Evolutionary conservation across 2,797 vertebrate species (phyloP), one percentile per base, ranked within the genome.

Genomic region (Sebastes dallii): DNA sequence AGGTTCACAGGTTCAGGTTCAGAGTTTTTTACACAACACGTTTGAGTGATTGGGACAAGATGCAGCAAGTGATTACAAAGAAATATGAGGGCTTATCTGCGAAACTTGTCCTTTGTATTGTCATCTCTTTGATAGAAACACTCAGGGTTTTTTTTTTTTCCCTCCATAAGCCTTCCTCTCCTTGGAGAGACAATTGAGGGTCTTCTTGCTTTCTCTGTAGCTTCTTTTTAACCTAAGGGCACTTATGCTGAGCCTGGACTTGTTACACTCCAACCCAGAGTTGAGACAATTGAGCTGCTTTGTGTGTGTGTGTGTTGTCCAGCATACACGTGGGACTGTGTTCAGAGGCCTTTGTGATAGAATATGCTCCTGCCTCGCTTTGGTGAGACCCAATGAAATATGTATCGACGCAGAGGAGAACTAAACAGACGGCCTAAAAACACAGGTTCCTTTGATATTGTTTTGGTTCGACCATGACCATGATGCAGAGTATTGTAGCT

Each of bases 131-230:
- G 89, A 93, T 92, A 67, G 86, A 82, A 88, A 77, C 66, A 52
- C 66, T 82, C 84, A 82, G 79, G 69, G 79, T 61, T 78, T 78
- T 81, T 84, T 85, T 50, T 78, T 52, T 64, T 72, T 59, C 50
- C 80, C 75, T 79, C 58, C 60, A 82, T 59, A 71, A 84, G 89
- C 79, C 90, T 91, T 91, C 87, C 87, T 89, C 79, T 95, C 93
- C 91, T 92, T 90, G 76, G 91, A 94, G 94, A 94, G 89, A 93
- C 92, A 91, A 94, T 94, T 85, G 91, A 89, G 87, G 83, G 65
- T 76, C 87, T 84, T 90, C 80, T 91, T 34, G 58, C 75, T 88
- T 83, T 86, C 86, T 87, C 82, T 91, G 85, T 72, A 88, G 83
- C 82, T 80, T 88, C 85, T 88, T 86, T 90, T 91, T 90, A 87